Evolutionary conservation across 2,888 invertebrate genomes (phyloP).

Genomic region (Zaprionus lineosus): DNA sequence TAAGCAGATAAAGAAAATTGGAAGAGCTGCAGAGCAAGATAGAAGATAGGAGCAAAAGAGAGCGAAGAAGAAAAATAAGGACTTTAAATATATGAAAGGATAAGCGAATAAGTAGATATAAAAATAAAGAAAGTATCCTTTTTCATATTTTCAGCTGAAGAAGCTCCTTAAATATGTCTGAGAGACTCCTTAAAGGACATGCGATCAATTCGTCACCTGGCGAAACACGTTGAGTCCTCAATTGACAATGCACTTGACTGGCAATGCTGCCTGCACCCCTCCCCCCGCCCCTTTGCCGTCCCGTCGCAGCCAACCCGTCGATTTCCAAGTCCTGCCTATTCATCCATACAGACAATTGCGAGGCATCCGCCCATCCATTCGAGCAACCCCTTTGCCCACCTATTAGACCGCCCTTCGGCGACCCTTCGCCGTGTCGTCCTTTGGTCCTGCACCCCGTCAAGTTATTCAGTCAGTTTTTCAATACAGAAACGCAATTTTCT

Average conservation of each 20-base stretch:
- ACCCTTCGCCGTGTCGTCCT: too few relatives aligned
- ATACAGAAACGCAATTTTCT: conserved; percentile 65
- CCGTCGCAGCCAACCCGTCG: neutral
- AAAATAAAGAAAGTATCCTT: too few relatives aligned
- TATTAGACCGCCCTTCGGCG: too few relatives aligned
- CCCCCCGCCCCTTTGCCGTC: neutral
- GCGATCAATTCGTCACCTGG: conserved; percentile 36
- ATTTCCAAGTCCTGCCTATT: conserved; percentile 59
- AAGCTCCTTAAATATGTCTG: too few relatives aligned
- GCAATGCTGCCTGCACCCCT: conserved; percentile 29
- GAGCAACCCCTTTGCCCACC: too few relatives aligned
- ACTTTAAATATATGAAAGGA: too few relatives aligned
- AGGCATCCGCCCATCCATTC: conserved; percentile 25
- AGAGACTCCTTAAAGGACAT: conserved; percentile 11
- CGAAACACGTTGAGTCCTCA: conserved; percentile 60
- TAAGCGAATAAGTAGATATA: too few relatives aligned
- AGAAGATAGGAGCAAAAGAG: too few relatives aligned
- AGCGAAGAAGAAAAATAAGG: neutral
- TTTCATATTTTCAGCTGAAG: too few relatives aligned
- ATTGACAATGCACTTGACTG: conserved; percentile 75
- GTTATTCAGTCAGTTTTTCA: conserved; percentile 39
- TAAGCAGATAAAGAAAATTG: too few relatives aligned
- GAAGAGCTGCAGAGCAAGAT: too few relatives aligned
- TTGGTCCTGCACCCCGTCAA: conserved; percentile 26
- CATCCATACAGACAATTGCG: conserved; percentile 69